phyloP scores from a whole-genome alignment of 2,888 invertebrate genomes.

The Apamea crenata region DNA sequence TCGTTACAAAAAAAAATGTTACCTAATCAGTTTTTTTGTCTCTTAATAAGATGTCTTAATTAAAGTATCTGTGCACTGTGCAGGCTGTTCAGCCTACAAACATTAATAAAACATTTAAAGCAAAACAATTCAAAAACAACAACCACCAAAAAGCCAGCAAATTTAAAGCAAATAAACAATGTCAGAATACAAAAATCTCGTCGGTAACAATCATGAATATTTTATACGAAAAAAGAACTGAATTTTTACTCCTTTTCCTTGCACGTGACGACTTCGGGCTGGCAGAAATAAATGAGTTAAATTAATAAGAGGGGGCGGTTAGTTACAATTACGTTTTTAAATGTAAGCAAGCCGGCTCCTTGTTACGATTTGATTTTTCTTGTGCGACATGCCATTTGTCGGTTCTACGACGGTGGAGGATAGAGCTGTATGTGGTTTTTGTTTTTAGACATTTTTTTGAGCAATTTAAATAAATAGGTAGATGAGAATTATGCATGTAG shows the following conservation, averaged over 20 bases:
- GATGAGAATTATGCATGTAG: too few relatives aligned
- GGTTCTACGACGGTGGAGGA: constrained; percentile 62
- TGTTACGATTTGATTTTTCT: constrained; percentile 89
- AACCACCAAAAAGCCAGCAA: constrained; percentile 31
- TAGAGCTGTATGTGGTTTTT: constrained; percentile 60
- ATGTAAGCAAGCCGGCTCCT: constrained; percentile 88
- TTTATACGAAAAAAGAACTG: constrained; percentile 75
- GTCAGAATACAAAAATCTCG: constrained; percentile 56
- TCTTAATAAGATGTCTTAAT: not conserved
- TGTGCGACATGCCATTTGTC: constrained; percentile 88
- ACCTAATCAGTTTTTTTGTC: not conserved
- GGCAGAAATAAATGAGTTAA: constrained; percentile 87
- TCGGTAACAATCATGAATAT: constrained; percentile 81
- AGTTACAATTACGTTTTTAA: constrained; percentile 90
- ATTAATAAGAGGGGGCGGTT: constrained; percentile 90
- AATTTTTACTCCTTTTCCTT: constrained; percentile 78
- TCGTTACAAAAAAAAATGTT: too few relatives aligned
- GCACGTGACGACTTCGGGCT: constrained; percentile 80
- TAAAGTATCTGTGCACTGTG: not conserved
- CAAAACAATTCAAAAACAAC: not conserved
- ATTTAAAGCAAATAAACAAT: constrained; percentile 65
- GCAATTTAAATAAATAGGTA: too few relatives aligned
- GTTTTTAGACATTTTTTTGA: not conserved
- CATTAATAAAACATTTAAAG: constrained; percentile 2
- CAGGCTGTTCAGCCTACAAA: not conserved